phyloP scores from a whole-genome alignment of 2,113 vertebrate species.

The Myocastor coypus region DNA sequence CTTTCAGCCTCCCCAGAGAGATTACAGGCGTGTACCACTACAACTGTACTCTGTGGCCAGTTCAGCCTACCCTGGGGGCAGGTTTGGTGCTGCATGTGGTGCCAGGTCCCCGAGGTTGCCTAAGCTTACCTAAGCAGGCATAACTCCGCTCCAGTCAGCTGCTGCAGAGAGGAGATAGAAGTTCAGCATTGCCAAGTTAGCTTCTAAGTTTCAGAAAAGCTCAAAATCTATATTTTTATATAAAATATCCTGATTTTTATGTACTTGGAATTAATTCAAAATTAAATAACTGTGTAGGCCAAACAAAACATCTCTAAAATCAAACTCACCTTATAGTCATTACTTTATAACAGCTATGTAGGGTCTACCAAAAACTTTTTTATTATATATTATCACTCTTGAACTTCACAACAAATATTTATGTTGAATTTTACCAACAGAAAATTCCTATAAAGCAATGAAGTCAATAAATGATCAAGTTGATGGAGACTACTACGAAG shows the following conservation, averaged over 20 bases:
- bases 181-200: neutral
- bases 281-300: neutral
- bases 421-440: neutral
- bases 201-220: neutral
- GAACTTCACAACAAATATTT: constrained; percentile 13
- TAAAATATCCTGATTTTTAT: constrained; percentile 21
- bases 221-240: constrained; percentile 33
- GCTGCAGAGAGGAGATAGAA: neutral
- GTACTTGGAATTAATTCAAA: constrained; percentile 13
- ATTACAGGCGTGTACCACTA: too few relatives aligned
- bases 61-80: too few relatives aligned
- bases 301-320: constrained; percentile 43
- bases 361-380: neutral
- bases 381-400: neutral
- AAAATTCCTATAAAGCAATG: neutral
- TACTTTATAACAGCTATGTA: constrained; percentile 21
- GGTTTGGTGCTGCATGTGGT: too few relatives aligned
- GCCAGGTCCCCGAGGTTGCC: too few relatives aligned
- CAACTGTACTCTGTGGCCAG: too few relatives aligned
- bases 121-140: neutral
- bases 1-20: too few relatives aligned
- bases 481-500: too few relatives aligned
- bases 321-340: neutral
- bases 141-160: neutral
- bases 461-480: neutral